phyloP scores from a whole-genome alignment of 2,797 vertebrate species.

The Sandelia bainsii region DNA sequence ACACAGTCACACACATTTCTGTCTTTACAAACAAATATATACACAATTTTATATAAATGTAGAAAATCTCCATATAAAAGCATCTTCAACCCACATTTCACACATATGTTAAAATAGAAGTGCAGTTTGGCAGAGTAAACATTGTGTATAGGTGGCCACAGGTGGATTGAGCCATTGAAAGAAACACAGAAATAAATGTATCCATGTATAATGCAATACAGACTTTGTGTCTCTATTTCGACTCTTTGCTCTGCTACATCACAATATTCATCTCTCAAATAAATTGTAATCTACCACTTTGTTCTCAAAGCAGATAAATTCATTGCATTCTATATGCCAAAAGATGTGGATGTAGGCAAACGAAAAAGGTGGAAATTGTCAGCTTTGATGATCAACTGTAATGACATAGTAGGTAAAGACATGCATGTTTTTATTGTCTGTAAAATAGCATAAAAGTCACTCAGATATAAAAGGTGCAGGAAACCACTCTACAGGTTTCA shows the following conservation, averaged over 20 bases:
- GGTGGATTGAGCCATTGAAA: slow-evolving; percentile 15
- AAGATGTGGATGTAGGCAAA: background rate
- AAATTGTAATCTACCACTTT: background rate
- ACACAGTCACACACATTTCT: slow-evolving; percentile 1
- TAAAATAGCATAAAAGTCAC: no score
- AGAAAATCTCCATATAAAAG: slow-evolving; percentile 81
- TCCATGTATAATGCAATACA: slow-evolving; percentile 8
- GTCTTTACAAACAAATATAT: slow-evolving; percentile 52
- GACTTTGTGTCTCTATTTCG: slow-evolving; percentile 6
- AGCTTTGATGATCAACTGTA: background rate
- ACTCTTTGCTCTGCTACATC: background rate
- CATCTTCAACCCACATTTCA: slow-evolving; percentile 52
- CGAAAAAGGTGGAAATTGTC: background rate
- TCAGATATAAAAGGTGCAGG: background rate
- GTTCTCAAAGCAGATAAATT: background rate
- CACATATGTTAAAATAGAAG: slow-evolving; percentile 50
- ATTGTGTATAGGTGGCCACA: slow-evolving; percentile 42
- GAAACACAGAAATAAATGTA: slow-evolving; percentile 1
- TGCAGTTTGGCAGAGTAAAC: slow-evolving; percentile 74
- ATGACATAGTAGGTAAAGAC: background rate
- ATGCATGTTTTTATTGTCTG: no score
- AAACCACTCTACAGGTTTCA: background rate
- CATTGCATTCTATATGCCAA: background rate
- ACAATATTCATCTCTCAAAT: background rate
- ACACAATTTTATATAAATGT: slow-evolving; percentile 66